Evolutionary conservation across 2,113 vertebrate species (phyloP), one percentile per base, ranked within the genome.

Genomic region (Dolichallabes microphthalmus): DNA sequence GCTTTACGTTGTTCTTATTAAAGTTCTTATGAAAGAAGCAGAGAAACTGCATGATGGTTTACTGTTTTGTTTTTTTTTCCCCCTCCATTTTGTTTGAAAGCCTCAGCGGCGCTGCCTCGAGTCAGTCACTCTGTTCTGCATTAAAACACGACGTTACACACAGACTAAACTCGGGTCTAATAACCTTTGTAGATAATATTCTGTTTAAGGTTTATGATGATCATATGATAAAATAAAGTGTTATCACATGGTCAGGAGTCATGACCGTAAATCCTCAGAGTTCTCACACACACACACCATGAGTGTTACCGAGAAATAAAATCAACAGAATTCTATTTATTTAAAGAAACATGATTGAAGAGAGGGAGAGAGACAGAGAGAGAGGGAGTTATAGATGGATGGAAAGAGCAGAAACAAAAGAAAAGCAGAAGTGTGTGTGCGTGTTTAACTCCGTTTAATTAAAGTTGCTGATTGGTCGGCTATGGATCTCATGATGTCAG

Each of bases 331-430:
- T 66, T 66, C 1, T 58, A 19, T 58, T 58, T 58, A 2, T 14
- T 30, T n/a, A 64, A 27, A 71, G 86, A 32, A 79, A 86, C 66
- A 57, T 82, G 80, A 63, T 50, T 85, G 77, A 55, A 68, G 76
- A 77, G 63, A 87, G 60, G 84, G 81, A 77, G 77, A 64, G 60
- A 80, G 76, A 88, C 52, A 87, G 78, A 80, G 76, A 88, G 57
- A 87, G 78, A 82, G 15, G 71, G 25, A 74, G 27, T 35, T 35
- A 35, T 2, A 35, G 32, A 35, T 35, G 32, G 32, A 35, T 35
- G 32, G 32, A 35, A 2, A 35, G 32, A 35, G 32, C 32, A 35
- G 32, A 35, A 35, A 35, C 32, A 35, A 76, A 32, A 50, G 19
- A n/a, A 39, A 27, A 17, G 52, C 12, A 63, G 71, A n/a, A 50